These are phyloP conservation scores for Acleris emargana DNA, from an alignment of 2,888 invertebrate species.

Conservation along the genomic window DNA sequence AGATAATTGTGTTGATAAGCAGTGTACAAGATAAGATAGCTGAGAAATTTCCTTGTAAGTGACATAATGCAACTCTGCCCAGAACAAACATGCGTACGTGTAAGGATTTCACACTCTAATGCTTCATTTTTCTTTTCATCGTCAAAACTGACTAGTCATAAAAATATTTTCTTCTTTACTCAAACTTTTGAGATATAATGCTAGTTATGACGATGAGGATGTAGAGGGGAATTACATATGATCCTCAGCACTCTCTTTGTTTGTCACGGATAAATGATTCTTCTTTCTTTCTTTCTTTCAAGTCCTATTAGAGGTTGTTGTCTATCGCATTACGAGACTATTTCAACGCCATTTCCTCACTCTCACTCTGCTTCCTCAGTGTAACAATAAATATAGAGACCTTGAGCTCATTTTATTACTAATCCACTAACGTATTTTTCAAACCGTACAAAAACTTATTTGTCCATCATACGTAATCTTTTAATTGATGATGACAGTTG, in stretches of 20 bases:
- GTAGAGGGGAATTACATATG: no score
- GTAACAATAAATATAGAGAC: neutral
- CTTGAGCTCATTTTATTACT: neutral
- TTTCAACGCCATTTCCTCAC: no score
- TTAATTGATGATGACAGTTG: conserved; percentile 37
- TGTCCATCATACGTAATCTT: conserved; percentile 19
- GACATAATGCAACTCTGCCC: neutral
- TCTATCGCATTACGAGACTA: no score
- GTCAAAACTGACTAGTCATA: no score
- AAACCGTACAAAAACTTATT: conserved; percentile 4
- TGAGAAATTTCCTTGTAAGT: conserved; percentile 9
- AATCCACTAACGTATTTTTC: neutral
- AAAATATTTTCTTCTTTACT: no score
- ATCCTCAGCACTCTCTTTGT: no score
- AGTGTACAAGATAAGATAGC: conserved; percentile 10
- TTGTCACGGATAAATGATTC: no score
- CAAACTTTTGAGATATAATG: no score
- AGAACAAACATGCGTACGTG: neutral
- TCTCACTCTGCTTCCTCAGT: no score
- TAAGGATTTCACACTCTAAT: neutral
- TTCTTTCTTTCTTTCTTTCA: no score
- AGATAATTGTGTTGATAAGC: conserved; percentile 25
- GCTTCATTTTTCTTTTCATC: neutral
- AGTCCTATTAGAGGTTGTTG: no score
- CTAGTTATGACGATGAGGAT: no score